Evolutionary conservation across 1,140 invertebrate genomes (phyloP), one percentile per base, ranked within the genome.

Genomic region (Cyphomyrmex costatus): DNA sequence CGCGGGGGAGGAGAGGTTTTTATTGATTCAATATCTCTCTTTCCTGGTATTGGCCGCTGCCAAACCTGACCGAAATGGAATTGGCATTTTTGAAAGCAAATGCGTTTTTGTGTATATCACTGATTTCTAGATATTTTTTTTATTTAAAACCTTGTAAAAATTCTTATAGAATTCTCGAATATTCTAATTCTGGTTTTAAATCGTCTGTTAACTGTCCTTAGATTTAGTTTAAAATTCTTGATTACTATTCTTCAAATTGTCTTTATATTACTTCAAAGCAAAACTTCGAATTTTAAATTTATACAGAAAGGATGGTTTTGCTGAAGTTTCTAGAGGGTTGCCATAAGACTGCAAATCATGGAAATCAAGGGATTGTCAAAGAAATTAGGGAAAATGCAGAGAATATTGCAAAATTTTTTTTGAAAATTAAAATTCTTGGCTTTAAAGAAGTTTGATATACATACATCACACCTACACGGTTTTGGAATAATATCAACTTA

Each of bases 11-110:
- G 36, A 42, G 2, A 61, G 78, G 88, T 70, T 91, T 91, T 91
- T 90, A 91, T 91, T 89, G 89, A 88, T 90, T 90, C 87, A 84
- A 90, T 91, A 91, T 90, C 86, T 88, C 76, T 85, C 86, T 82
- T 71, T 86, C 60, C 27, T 61, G 42, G 49, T 71, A 89, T 85
- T 89, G 88, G 78, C 66, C 30, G 21, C 73, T 56, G 83, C 66
- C 71, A 27, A 82, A 42, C 56, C 49, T 8, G 36, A n/a, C 6
- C 30, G 53, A 16, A n/a, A n/a, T 65, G 68, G 65, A 74, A 84
- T 79, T 51, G 85, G 66, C 85, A 85, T 78, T 49, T 87, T 89
- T 88, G 70, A 89, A 82, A 86, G 86, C 71, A 56, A 89, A 88
- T 51, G 85, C 83, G 79, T 80, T 85, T 77, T 88, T 80, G 79